Percentiles rank a stretch among this genome's conserved stretches.
Evolutionary conservation across 2,113 vertebrate genomes (phyloP).

Genomic region (Notarius lentiginosus): DNA sequence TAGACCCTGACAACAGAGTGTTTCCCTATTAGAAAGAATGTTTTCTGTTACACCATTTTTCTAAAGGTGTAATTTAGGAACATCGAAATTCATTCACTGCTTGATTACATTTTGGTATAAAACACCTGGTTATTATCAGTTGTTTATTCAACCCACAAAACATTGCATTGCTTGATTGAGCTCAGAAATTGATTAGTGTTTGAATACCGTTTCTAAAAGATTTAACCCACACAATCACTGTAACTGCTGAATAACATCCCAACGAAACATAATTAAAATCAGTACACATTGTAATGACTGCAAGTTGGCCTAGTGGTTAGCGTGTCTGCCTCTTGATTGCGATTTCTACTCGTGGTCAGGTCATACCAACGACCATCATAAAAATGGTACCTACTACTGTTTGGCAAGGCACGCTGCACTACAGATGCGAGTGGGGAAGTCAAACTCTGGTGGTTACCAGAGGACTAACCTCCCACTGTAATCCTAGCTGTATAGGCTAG

Average conservation of each 20-base stretch:
- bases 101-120: background rate
- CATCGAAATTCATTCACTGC: background rate
- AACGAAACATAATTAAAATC: background rate
- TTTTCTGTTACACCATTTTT: too few relatives aligned
- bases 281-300: background rate
- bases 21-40: background rate
- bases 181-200: background rate
- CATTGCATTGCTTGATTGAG: background rate
- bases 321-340: too few relatives aligned
- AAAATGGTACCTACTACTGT: too few relatives aligned
- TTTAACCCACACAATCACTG: background rate
- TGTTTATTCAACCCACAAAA: background rate
- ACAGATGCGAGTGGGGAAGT: too few relatives aligned
- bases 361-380: too few relatives aligned
- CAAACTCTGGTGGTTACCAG: too few relatives aligned
- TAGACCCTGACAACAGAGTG: background rate
- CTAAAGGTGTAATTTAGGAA: background rate
- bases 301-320: too few relatives aligned
- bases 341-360: too few relatives aligned
- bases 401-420: too few relatives aligned
- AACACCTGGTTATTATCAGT: background rate
- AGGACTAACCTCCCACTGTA: too few relatives aligned
- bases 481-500: too few relatives aligned
- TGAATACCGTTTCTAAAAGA: background rate
- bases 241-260: background rate